Conservation (phyloP, 2,797 vertebrate genomes). For the Graptemys geographica region DNA sequence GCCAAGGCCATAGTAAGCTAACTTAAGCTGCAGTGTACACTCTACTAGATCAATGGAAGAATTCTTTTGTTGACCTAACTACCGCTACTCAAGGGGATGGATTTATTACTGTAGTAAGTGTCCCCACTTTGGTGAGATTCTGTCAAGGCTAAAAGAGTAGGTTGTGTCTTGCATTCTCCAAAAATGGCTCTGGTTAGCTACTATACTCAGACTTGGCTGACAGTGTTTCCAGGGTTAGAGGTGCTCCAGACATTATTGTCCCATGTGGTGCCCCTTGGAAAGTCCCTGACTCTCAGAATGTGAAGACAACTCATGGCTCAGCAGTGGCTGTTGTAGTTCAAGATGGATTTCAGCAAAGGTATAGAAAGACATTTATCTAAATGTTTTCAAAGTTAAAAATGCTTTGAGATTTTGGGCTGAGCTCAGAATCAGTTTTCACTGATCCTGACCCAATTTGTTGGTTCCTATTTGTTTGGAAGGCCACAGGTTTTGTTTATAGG, state of each 20-base stretch:
- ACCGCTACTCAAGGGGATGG: neutral
- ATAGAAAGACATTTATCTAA: neutral
- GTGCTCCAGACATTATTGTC: neutral
- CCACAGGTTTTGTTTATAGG: neutral
- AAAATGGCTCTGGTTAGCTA: neutral
- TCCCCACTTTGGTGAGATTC: neutral
- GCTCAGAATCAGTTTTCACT: neutral
- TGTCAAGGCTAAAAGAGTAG: neutral
- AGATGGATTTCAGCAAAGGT: neutral
- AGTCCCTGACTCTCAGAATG: neutral
- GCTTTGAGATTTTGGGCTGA: neutral
- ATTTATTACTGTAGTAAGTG: rapidly evolving
- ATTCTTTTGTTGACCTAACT: neutral
- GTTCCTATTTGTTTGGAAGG: neutral
- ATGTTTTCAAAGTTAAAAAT: neutral
- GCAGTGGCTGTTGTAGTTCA: neutral
- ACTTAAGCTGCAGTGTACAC: neutral
- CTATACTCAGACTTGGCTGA: neutral
- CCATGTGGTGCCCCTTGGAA: neutral
- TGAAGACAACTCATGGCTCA: neutral
- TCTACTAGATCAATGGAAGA: neutral
- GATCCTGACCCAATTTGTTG: rapidly evolving
- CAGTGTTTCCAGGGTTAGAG: neutral
- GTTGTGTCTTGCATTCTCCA: neutral
- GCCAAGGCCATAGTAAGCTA: too few species aligned